Percentiles rank a stretch among this genome's conserved stretches.
These are phyloP conservation scores for Manis javanica DNA, from an alignment of 2,797 vertebrate species.

Conservation along the genomic window DNA sequence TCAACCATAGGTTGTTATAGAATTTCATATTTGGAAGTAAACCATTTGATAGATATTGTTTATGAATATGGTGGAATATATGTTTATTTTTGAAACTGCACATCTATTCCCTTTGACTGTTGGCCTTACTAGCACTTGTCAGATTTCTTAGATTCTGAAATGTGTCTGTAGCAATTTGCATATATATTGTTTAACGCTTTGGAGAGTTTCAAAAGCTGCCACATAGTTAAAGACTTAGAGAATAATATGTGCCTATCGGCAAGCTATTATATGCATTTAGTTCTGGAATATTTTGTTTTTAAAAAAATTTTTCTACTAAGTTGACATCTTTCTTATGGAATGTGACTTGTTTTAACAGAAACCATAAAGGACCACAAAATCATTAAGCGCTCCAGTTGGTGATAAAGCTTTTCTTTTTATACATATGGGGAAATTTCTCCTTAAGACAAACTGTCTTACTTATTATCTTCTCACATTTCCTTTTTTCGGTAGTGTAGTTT, in stretches of 20 bases:
- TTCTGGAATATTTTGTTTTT: not conserved
- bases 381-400: conserved; percentile 52
- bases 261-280: conserved; percentile 38
- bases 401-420: conserved; percentile 60
- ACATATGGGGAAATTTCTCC: not conserved
- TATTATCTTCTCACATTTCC: conserved; percentile 26
- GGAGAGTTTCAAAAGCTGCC: conserved; percentile 73
- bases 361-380: conserved; percentile 74
- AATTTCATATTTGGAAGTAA: conserved; percentile 89
- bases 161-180: conserved; percentile 27
- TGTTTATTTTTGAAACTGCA: conserved; percentile 62
- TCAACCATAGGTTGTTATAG: conserved; percentile 91
- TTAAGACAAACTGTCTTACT: conserved; percentile 54
- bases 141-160: conserved; percentile 64
- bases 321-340: conserved; percentile 66
- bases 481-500: conserved; percentile 74
- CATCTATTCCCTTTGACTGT: conserved; percentile 71
- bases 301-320: conserved; percentile 56
- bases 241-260: conserved; percentile 52
- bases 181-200: conserved; percentile 63
- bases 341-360: conserved; percentile 47
- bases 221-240: conserved; percentile 35
- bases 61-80: conserved; percentile 60
- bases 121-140: conserved; percentile 78
- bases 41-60: conserved; percentile 81